Percentiles rank a stretch among this genome's conserved stretches.
Conservation (phyloP, 2,888 invertebrate genomes). For the Heterodera filipjevi region DNA sequence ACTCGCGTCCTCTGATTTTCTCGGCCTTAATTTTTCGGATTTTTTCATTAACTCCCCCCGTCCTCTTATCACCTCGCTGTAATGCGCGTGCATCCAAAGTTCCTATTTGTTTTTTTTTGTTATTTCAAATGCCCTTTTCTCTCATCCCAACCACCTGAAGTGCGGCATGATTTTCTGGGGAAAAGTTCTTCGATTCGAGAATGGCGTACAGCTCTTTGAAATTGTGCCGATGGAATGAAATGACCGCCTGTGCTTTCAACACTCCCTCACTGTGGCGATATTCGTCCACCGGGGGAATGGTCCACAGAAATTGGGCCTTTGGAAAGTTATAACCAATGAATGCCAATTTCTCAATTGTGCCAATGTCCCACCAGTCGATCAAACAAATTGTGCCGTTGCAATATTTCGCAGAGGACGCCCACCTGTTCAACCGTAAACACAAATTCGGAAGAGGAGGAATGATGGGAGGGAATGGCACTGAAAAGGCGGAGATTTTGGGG, state of each 20-base stretch:
- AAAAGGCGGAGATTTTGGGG: conserved; percentile 1
- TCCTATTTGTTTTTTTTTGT: conserved; percentile 35
- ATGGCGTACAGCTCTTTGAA: conserved; percentile 89
- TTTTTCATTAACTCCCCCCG: not conserved
- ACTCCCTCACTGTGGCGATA: conserved; percentile 40
- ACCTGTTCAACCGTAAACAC: conserved; percentile 41
- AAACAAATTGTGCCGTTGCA: conserved; percentile 38
- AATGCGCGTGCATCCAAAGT: conserved; percentile 97
- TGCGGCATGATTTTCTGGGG: conserved; percentile 90
- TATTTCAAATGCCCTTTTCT: not conserved
- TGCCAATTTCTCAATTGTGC: not conserved
- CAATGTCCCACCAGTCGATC: conserved; percentile 38
- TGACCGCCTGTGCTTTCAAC: conserved; percentile 41
- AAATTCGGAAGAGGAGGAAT: conserved; percentile 22
- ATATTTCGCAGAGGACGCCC: conserved; percentile 39
- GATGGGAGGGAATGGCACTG: conserved; percentile 22
- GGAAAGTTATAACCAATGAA: not conserved
- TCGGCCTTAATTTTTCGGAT: conserved; percentile 73
- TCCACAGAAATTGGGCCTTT: conserved; percentile 41
- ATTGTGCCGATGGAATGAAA: conserved; percentile 66
- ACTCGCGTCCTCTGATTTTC: conserved; percentile 84
- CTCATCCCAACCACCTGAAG: conserved; percentile 73
- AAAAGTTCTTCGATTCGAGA: conserved; percentile 90
- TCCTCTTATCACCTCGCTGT: conserved; percentile 74
- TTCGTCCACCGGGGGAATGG: conserved; percentile 41